phyloP scores from a whole-genome alignment of 1,140 invertebrate species.

The Mizuhopecten yessoensis region DNA sequence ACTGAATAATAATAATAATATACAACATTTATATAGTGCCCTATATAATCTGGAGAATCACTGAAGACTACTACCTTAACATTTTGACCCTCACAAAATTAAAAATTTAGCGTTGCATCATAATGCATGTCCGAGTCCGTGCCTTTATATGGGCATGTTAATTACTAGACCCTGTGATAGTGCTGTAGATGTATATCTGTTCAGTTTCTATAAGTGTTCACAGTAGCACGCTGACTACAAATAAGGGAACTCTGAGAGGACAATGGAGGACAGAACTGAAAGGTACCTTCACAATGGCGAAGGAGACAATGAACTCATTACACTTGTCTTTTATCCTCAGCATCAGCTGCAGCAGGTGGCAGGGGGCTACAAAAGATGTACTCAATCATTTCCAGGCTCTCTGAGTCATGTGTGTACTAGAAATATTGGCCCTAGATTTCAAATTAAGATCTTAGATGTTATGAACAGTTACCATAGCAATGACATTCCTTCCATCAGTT shows the following conservation, averaged over 20 bases:
- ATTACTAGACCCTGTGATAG: too few species aligned
- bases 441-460: constrained; percentile 47
- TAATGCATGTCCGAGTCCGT: too few species aligned
- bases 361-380: not conserved
- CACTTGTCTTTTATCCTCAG: constrained; percentile 7
- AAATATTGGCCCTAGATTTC: constrained; percentile 45
- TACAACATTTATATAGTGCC: too few species aligned
- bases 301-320: not conserved
- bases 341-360: constrained; percentile 23
- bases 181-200: too few species aligned
- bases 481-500: constrained; percentile 27
- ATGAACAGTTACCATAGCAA: constrained; percentile 44
- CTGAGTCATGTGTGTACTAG: constrained; percentile 15
- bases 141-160: too few species aligned
- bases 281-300: not conserved
- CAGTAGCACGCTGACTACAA: not conserved
- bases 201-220: too few species aligned
- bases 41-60: too few species aligned
- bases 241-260: not conserved
- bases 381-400: not conserved
- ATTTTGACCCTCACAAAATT: too few species aligned
- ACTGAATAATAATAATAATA: too few species aligned
- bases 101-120: too few species aligned
- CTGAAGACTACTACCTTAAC: too few species aligned
- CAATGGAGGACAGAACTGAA: not conserved